Evolutionary conservation across 1,140 invertebrate species (phyloP), one percentile per base, ranked within the genome.

Genomic region (Drosophila lini): DNA sequence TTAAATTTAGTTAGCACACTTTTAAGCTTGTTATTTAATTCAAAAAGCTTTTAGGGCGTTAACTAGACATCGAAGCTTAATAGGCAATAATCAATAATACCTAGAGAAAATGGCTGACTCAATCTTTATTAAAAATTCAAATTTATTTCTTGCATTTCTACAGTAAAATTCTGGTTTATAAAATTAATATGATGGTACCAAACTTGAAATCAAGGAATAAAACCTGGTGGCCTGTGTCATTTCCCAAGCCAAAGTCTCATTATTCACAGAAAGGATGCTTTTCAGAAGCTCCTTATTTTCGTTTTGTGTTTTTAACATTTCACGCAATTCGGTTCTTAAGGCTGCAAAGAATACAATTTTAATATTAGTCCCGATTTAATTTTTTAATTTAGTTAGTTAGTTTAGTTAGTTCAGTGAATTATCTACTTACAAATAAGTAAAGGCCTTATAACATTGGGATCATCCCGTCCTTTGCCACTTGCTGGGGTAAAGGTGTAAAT

Each of bases 21-120:
- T 83, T 83, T 76, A 19, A 38, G 80, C 80, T 71, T 19, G 36
- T n/a, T 45, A 38, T 8, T 36, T 38, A 71, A 76, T 31, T 25
- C 5, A n/a, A 5, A 60, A 13, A 83, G 76, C 80, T 83, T 79
- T 60, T 55, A 25, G 16, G 32, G 10, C 47, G 36, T 40, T 34
- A 38, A 56, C 40, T 58, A 55, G 10, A 36, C 16, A 19, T n/a
- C 41, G 41, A 16, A 78, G 78, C 80, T 82, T 68, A 58, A 11
- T 36, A 41, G 22, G 19, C 41, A 38, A 40, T 64, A 40, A 42
- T 64, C 25, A 58, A 48, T 44, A 22, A 13, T 53, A 31, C 31
- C 6, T 11, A 34, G 25, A 53, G 38, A 47, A 60, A 70, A 63
- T 65, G 45, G 45, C 70, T 58, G 11, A n/a, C 36, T 19, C 42